A percentile compares a stretch with the other conserved stretches of the same genome.
These are phyloP conservation scores for Eutolmus rufibarbis DNA, from an alignment of 2,888 invertebrate genomes.

Conservation along the genomic window DNA sequence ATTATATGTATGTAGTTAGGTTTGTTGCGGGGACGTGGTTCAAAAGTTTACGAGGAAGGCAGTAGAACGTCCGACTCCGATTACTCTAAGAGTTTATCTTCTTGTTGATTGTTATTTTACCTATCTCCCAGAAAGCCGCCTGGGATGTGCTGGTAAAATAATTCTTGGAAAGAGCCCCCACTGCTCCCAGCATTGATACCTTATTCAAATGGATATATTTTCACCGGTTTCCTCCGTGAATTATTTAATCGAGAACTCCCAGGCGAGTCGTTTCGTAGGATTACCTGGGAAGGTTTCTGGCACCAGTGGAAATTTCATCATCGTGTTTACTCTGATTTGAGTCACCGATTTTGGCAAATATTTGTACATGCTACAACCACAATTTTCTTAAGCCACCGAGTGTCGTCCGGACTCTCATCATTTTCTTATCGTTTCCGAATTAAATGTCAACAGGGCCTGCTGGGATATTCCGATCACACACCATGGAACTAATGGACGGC, in stretches of 20 bases:
- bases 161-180: not conserved
- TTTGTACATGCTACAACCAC: not conserved
- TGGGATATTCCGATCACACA: not conserved
- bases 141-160: not conserved
- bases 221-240: not conserved
- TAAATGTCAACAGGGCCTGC: not conserved
- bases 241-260: not conserved
- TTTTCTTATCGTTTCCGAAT: not conserved
- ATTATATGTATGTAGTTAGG: not conserved
- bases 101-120: not conserved
- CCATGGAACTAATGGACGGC: not conserved
- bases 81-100: not conserved
- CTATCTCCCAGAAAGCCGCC: not conserved
- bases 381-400: not conserved
- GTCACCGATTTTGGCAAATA: not conserved
- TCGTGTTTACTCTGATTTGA: not conserved
- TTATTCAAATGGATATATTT: slow-evolving; percentile 14
- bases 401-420: not conserved
- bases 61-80: not conserved
- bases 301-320: not conserved
- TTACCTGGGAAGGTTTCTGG: not conserved
- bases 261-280: not conserved
- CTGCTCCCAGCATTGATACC: not conserved
- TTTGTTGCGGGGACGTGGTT: not conserved
- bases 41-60: not conserved